Base-by-base conservation (phyloP, 1,140 invertebrate species). In the Trachymyrmex septentrionalis region DNA sequence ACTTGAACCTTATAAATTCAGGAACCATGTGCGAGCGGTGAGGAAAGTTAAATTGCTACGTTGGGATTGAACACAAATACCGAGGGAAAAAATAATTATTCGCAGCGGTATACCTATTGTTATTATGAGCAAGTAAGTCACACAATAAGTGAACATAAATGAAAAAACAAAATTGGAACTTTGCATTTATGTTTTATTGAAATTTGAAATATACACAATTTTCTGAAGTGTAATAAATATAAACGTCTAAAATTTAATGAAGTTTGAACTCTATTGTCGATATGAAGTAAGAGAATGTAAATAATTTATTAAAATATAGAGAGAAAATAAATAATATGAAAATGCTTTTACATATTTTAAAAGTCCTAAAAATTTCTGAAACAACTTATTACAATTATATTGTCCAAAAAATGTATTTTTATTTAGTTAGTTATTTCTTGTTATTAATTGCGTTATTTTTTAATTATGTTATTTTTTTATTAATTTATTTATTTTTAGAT, bases 31-130 rank as follows among this genome's bases (percentile, higher is more conserved):
- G 44, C 38, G 3, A 78, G 59, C 16, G 14, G 16, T 24, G n/a
- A 55, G 30, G 14, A 19, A 71, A 81, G 16, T 81, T 81, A 69
- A 81, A 81, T 81, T 69, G 50, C 4, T 81, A 81, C 2, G 44
- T 67, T 27, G n/a, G 63, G 7, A 53, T 34, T 10, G 38, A 21
- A 48, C 1, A 30, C 67, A 14, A 14, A 12, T 53, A 27, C 0
- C 59, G 63, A 55, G 9, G 50, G 64, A 61, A 50, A 78, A 59
- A 44, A 44, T 81, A 71, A 81, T 81, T 81, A 71, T 59, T 57
- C 16, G 27, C 50, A 44, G 21, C 16, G 19, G 16, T 69, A 55
- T 19, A 57, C 10, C 55, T 30, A 34, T 24, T 7, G 9, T 69
- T 9, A 73, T 0, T 21, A 27, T 10, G 12, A 77, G 19, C 19